These are phyloP conservation scores for Octodon degus DNA, from an alignment of 2,113 vertebrate genomes.

Conservation along the genomic window DNA sequence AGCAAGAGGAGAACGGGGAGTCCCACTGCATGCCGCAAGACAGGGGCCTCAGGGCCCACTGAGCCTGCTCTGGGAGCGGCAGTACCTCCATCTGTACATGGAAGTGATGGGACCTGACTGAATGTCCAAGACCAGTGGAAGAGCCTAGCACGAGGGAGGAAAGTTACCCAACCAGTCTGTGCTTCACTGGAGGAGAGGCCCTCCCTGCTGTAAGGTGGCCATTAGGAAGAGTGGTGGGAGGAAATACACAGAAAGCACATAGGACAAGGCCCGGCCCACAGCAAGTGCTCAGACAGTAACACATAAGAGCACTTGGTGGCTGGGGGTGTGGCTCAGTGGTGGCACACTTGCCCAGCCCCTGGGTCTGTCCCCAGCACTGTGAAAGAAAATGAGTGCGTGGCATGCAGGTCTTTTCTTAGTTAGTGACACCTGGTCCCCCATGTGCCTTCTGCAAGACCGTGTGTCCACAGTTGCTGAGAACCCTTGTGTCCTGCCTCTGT, in stretches of 20 bases:
- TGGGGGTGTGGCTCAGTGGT: not conserved
- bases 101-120: not conserved
- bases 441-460: accelerated
- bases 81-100: not conserved
- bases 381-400: not conserved
- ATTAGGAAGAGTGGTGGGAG: not conserved
- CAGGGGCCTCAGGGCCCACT: not conserved
- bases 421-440: not conserved
- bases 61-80: too few species aligned
- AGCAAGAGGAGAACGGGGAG: not conserved
- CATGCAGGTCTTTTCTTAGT: not conserved
- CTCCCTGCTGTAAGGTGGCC: not conserved
- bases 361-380: not conserved
- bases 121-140: not conserved
- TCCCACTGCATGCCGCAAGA: accelerated
- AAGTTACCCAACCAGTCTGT: not conserved
- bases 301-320: not conserved
- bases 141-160: not conserved
- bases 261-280: not conserved
- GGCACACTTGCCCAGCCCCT: not conserved
- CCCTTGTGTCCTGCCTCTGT: accelerated
- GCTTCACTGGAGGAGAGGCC: not conserved
- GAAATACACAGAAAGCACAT: not conserved
- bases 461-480: not conserved
- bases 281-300: not conserved